Conservation (phyloP, 2,797 vertebrate genomes). For the Sternarchorhynchus goeldii region DNA sequence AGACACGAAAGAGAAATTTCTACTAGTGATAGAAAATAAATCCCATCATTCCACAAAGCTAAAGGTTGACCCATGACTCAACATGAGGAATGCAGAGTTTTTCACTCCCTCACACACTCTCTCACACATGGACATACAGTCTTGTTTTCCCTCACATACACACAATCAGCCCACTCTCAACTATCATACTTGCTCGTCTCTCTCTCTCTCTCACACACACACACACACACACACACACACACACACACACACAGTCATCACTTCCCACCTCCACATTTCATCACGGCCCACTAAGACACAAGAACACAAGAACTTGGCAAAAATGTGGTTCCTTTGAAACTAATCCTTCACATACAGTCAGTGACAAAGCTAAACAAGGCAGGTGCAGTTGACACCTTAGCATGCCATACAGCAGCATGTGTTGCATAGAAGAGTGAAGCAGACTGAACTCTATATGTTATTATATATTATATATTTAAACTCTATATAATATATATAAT, state of each 20-base stretch:
- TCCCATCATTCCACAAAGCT: slow-evolving; percentile 27
- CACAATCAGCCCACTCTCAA: slow-evolving; percentile 22
- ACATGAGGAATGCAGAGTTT: slow-evolving; percentile 49
- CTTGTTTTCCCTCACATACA: not conserved
- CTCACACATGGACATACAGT: not conserved
- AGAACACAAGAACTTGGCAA: slow-evolving; percentile 27
- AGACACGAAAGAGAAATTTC: slow-evolving; percentile 46
- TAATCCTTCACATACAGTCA: slow-evolving; percentile 18
- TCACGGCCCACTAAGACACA: not conserved
- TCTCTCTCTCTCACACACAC: not conserved
- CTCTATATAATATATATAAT: no score
- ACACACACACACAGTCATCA: slow-evolving; percentile 10
- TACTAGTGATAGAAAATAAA: slow-evolving; percentile 50
- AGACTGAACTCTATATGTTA: no score
- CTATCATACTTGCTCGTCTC: slow-evolving; percentile 27
- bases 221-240: slow-evolving; percentile 17
- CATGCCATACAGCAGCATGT: slow-evolving; percentile 22
- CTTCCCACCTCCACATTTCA: slow-evolving; percentile 4
- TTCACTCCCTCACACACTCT: slow-evolving; percentile 41
- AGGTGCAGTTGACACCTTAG: slow-evolving; percentile 18
- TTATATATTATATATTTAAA: no score
- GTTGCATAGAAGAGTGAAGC: not conserved
- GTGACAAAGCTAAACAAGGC: slow-evolving; percentile 23
- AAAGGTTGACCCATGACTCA: slow-evolving; percentile 50
- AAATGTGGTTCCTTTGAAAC: slow-evolving; percentile 10